A percentile compares a stretch with the other conserved stretches of the same genome.
Conservation (phyloP, 2,113 vertebrate species). For the Leucoraja erinaceus region DNA sequence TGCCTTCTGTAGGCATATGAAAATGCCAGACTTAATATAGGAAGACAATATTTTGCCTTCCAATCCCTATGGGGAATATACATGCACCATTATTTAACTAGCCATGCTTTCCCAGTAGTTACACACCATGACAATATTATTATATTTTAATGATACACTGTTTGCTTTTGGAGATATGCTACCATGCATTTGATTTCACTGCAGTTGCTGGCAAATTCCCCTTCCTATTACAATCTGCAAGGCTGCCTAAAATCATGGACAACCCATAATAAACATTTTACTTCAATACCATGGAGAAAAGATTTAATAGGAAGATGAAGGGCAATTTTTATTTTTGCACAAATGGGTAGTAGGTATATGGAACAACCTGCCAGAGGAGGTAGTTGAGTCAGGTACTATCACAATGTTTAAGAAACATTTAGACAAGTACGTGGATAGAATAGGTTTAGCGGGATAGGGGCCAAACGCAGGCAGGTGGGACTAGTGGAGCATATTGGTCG, state of each 20-base stretch:
- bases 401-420: too few relatives aligned
- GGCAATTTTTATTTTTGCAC: too few relatives aligned
- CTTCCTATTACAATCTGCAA: too few relatives aligned
- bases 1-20: background rate
- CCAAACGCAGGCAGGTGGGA: too few relatives aligned
- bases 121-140: background rate
- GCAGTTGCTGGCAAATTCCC: background rate
- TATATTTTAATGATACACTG: background rate
- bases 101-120: background rate
- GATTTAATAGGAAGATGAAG: too few relatives aligned
- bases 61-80: background rate
- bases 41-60: background rate
- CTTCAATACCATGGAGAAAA: too few relatives aligned
- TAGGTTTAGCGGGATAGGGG: too few relatives aligned
- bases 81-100: background rate
- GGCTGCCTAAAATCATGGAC: background rate
- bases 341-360: too few relatives aligned
- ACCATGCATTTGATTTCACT: background rate
- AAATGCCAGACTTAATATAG: background rate
- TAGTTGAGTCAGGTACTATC: too few relatives aligned
- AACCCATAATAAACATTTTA: background rate
- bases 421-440: too few relatives aligned
- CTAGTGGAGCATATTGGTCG: too few relatives aligned
- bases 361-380: too few relatives aligned
- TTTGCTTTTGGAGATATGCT: background rate